Conservation (phyloP, 37 sponge, comb jelly and placozoan species). For the Geodia barretti region DNA sequence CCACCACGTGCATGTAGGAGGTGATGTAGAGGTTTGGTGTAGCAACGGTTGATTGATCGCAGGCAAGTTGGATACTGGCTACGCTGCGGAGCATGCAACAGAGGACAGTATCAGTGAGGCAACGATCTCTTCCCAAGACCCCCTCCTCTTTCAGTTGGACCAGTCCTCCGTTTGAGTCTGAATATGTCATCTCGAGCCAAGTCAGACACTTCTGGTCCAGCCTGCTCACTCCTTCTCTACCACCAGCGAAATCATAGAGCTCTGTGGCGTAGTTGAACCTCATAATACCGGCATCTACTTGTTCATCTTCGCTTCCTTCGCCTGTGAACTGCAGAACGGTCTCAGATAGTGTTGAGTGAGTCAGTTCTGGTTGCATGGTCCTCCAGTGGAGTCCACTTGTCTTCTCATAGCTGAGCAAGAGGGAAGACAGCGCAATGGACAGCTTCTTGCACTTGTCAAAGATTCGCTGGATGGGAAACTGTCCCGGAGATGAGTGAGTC, state of each 20-base stretch:
- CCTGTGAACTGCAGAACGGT: not conserved
- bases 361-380: conserved; percentile 27
- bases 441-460: not conserved
- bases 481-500: not conserved
- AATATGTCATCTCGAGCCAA: conserved; percentile 5
- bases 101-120: conserved; percentile 1
- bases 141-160: conserved; percentile 10
- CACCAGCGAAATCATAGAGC: not conserved
- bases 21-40: conserved; percentile 33
- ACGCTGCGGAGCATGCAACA: conserved; percentile 45
- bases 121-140: conserved; percentile 9
- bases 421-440: conserved; percentile 15
- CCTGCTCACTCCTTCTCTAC: not conserved
- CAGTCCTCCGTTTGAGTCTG: conserved; percentile 2
- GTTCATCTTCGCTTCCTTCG: not conserved
- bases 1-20: conserved; percentile 24
- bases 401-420: conserved; percentile 1
- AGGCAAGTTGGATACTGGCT: conserved; percentile 38
- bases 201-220: conserved; percentile 3
- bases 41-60: not conserved
- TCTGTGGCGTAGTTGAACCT: not conserved
- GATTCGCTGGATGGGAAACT: not conserved
- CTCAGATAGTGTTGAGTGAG: not conserved
- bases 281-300: not conserved
- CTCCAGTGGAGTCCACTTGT: not conserved